These are phyloP conservation scores for Gallinago nigripennis DNA, from an alignment of 2,797 vertebrate species.

Conservation along the genomic window DNA sequence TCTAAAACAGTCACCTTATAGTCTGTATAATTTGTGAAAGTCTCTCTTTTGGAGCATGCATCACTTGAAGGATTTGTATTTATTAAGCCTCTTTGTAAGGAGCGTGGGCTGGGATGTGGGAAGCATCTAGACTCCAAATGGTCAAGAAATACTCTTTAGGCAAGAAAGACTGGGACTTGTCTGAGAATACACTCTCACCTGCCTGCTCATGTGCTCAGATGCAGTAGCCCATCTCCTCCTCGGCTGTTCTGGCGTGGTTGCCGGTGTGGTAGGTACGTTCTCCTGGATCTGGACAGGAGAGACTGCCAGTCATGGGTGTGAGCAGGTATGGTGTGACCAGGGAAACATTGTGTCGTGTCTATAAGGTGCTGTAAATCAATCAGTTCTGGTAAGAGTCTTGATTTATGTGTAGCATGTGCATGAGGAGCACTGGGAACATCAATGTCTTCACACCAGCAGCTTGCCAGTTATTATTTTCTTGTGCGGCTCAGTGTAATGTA, in stretches of 20 bases:
- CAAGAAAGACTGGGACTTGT: background rate
- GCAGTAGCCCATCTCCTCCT: background rate
- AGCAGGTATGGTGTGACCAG: background rate
- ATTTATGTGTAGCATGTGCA: background rate
- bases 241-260: background rate
- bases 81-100: background rate
- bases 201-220: background rate
- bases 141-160: background rate
- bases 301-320: background rate
- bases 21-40: background rate
- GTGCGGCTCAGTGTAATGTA: background rate
- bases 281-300: background rate
- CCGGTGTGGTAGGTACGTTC: background rate
- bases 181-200: background rate
- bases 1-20: background rate
- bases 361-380: background rate
- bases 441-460: background rate
- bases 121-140: conserved; percentile 18
- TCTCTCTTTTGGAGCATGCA: background rate
- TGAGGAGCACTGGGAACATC: background rate
- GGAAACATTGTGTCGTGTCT: background rate
- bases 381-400: background rate
- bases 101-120: background rate
- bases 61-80: conserved; percentile 11
- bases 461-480: background rate